These are phyloP conservation scores for Conus betulinus DNA, from an alignment of 1,140 invertebrate species.

Conservation along the genomic window DNA sequence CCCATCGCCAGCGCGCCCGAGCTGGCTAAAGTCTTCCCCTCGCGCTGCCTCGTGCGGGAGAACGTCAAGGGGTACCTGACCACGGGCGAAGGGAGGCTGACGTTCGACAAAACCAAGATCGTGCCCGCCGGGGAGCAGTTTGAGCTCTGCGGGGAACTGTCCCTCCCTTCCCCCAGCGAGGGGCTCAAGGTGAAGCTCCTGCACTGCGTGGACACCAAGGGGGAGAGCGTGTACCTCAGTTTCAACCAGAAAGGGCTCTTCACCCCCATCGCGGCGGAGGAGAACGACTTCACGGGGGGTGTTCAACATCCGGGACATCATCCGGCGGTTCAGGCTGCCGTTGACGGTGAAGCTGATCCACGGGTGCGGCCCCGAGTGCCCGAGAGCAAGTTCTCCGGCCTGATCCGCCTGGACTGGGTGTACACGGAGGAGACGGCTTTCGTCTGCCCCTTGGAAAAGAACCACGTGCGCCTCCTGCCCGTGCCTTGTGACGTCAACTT, in stretches of 20 bases:
- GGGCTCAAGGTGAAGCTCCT: slow-evolving; percentile 82
- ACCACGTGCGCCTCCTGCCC: slow-evolving; percentile 85
- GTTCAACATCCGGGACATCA: slow-evolving; percentile 86
- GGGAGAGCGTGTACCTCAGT: slow-evolving; percentile 88
- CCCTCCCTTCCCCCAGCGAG: slow-evolving; percentile 71
- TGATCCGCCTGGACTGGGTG: slow-evolving; percentile 87
- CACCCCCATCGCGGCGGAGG: slow-evolving; percentile 92
- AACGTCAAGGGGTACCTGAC: slow-evolving; percentile 86
- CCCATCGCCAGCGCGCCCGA: slow-evolving; percentile 92
- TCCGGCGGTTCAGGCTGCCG: slow-evolving; percentile 89
- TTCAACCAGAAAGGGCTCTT: slow-evolving; percentile 92
- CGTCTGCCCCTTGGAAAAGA: slow-evolving; percentile 82
- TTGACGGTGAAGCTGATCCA: slow-evolving; percentile 93
- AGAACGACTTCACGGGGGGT: slow-evolving; percentile 95
- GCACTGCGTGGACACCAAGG: slow-evolving; percentile 89
- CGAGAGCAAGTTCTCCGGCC: slow-evolving; percentile 78
- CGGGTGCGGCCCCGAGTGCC: slow-evolving; percentile 84
- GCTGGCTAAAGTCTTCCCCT: slow-evolving; percentile 85
- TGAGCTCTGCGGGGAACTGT: slow-evolving; percentile 83
- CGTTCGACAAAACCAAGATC: slow-evolving; percentile 81
- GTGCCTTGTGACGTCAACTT: slow-evolving; percentile 90
- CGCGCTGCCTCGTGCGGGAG: slow-evolving; percentile 90
- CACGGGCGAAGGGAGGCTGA: slow-evolving; percentile 78
- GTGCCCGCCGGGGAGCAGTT: slow-evolving; percentile 87
- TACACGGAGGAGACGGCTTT: slow-evolving; percentile 85